Conservation (phyloP, 2,113 vertebrate genomes). For the Cacatua alba region DNA sequence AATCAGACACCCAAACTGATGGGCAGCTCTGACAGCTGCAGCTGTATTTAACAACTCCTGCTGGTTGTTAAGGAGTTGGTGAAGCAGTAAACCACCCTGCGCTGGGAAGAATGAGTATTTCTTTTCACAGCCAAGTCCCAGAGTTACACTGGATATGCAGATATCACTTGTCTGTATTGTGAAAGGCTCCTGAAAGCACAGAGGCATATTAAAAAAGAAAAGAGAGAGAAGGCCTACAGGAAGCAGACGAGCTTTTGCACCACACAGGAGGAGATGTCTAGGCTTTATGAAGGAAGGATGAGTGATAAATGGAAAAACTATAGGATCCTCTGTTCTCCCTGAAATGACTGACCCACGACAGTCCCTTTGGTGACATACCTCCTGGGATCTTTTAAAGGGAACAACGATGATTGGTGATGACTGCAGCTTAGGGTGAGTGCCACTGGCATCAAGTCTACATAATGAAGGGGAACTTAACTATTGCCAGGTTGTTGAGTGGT, state of each 20-base stretch:
- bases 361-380: neutral
- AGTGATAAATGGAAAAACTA: neutral
- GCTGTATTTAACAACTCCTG: neutral
- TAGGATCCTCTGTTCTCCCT: neutral
- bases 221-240: neutral
- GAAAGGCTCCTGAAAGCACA: neutral
- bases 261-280: neutral
- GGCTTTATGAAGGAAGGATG: neutral
- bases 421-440: neutral
- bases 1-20: neutral
- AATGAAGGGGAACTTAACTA: neutral
- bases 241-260: neutral
- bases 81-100: neutral
- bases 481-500: neutral
- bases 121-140: neutral
- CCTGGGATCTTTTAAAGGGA: neutral
- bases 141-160: neutral
- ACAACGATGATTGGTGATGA: neutral
- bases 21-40: fast-evolving
- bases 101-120: neutral
- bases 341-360: neutral
- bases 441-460: neutral
- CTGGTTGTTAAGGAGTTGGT: neutral
- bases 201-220: neutral
- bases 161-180: neutral